Evolutionary conservation across 2,113 vertebrate species (phyloP).

Genomic region (Isurus oxyrinchus): DNA sequence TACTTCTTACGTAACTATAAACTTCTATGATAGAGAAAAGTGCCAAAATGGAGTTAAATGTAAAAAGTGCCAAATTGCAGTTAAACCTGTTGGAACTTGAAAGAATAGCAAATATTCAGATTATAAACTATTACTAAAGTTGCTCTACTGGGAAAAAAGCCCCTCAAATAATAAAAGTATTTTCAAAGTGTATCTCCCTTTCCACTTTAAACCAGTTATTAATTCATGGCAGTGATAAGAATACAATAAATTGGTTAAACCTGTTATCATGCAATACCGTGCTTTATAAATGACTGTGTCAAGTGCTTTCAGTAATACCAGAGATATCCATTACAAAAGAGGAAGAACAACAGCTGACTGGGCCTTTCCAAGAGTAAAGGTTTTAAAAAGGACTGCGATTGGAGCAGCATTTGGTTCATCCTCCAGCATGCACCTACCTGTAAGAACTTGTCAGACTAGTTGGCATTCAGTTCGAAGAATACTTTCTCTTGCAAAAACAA

Average conservation of each 20-base stretch:
- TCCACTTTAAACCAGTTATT: neutral
- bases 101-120: neutral
- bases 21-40: neutral
- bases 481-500: no score
- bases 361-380: neutral
- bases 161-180: neutral
- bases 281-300: no score
- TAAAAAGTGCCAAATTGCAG: neutral
- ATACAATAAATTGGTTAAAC: no score
- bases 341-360: neutral
- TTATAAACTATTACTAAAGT: neutral
- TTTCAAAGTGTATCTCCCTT: neutral
- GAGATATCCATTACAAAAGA: neutral
- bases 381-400: neutral
- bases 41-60: neutral
- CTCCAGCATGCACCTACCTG: neutral
- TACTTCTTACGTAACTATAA: neutral
- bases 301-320: neutral
- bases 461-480: neutral
- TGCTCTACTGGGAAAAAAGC: neutral
- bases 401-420: neutral
- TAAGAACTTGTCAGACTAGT: neutral
- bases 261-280: no score
- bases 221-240: neutral
- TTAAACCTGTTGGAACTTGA: neutral